phyloP scores from a whole-genome alignment of 2,888 invertebrate genomes.

The Elysia crispata region DNA sequence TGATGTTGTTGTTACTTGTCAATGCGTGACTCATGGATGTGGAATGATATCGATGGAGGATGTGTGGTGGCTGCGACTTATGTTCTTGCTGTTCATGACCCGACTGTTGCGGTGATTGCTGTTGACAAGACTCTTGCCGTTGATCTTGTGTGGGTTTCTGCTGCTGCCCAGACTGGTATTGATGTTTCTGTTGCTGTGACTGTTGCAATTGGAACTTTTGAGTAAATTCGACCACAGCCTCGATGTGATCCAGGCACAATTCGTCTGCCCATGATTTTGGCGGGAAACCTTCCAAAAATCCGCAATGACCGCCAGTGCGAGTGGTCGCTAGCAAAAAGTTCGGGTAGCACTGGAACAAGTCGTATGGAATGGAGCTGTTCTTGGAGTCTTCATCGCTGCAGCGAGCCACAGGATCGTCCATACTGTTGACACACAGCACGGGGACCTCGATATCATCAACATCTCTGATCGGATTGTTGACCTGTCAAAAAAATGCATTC shows the following conservation, averaged over 20 bases:
- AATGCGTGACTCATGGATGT: neutral
- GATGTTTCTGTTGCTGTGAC: neutral
- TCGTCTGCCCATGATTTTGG: conserved; percentile 63
- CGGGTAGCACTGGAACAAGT: conserved; percentile 72
- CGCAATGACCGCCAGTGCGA: conserved; percentile 74
- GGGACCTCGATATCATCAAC: conserved; percentile 74
- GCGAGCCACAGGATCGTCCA: conserved; percentile 70
- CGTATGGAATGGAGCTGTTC: conserved; percentile 62
- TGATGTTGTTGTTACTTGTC: too few relatives aligned
- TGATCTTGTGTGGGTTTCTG: neutral
- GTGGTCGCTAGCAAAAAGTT: conserved; percentile 70
- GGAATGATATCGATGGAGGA: neutral
- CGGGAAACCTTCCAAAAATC: conserved; percentile 66
- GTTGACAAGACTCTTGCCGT: neutral
- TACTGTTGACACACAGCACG: conserved; percentile 70
- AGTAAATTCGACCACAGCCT: conserved; percentile 63
- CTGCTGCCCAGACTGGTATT: neutral
- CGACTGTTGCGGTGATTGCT: neutral
- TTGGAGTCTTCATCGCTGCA: conserved; percentile 2
- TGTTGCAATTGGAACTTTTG: conserved; percentile 41
- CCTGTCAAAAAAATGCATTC: too few relatives aligned
- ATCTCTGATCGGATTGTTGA: conserved; percentile 73
- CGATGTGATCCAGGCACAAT: conserved; percentile 61
- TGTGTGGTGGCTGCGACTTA: too few relatives aligned
- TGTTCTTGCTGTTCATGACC: neutral